Evolutionary conservation across 1,140 invertebrate species (phyloP).

Genomic region (Phortica variegata): DNA sequence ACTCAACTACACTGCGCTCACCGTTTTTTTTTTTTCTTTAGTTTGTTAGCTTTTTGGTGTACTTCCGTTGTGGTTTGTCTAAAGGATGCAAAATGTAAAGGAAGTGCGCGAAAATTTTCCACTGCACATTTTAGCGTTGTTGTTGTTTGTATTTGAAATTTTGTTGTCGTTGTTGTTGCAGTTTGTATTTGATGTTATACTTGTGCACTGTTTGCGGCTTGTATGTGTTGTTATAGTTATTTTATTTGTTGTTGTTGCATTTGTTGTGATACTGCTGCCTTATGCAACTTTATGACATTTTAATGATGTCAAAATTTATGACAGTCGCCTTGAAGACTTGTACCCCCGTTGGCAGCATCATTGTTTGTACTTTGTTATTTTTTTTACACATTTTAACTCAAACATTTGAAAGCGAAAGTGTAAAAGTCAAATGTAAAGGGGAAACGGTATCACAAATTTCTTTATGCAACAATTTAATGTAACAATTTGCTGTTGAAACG

Average conservation of each 20-base stretch:
- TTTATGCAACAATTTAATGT: no score
- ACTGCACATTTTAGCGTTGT: conserved; percentile 26
- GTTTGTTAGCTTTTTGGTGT: not conserved
- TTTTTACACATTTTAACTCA: no score
- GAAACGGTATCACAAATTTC: no score
- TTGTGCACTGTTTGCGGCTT: not conserved
- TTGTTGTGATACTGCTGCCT: conserved; percentile 7
- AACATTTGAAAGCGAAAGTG: no score
- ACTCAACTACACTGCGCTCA: no score
- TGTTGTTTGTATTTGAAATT: conserved; percentile 7
- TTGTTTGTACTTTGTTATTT: no score
- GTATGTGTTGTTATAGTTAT: not conserved
- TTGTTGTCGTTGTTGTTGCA: conserved; percentile 1
- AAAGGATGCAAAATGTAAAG: conserved; percentile 46
- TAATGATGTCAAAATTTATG: conserved; percentile 48
- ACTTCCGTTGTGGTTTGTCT: conserved; percentile 46
- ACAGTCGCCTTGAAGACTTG: conserved; percentile 40
- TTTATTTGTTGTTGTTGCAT: not conserved
- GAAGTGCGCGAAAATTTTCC: conserved; percentile 45
- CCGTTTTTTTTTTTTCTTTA: no score
- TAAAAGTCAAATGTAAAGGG: no score
- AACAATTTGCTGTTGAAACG: no score
- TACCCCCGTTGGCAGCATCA: no score
- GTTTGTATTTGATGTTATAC: not conserved
- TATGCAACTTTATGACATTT: conserved; percentile 38